Percentiles rank a stretch among this genome's conserved stretches.
These are phyloP conservation scores for Monochamus alternatus DNA, from an alignment of 2,888 invertebrate genomes.

Conservation along the genomic window DNA sequence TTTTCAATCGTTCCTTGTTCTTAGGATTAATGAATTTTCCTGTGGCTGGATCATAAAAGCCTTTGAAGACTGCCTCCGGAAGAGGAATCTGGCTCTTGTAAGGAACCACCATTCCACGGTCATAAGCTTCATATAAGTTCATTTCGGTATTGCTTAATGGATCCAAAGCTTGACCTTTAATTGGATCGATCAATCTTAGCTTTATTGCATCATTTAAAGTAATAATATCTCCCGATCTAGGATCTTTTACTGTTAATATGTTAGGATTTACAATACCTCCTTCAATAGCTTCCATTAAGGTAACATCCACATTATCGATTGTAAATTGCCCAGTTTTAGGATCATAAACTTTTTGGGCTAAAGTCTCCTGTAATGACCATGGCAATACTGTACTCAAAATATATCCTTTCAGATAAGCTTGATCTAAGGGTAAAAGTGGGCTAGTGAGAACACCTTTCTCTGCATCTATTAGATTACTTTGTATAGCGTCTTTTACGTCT, in stretches of 20 bases:
- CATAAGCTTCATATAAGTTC: slow-evolving; percentile 87
- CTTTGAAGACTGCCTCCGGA: slow-evolving; percentile 92
- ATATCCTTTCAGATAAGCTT: slow-evolving; percentile 87
- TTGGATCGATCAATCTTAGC: slow-evolving; percentile 83
- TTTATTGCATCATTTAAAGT: slow-evolving; percentile 86
- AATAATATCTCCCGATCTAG: slow-evolving; percentile 85
- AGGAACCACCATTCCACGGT: slow-evolving; percentile 86
- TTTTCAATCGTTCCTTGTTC: slow-evolving; percentile 85
- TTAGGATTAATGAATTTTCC: slow-evolving; percentile 88
- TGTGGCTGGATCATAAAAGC: slow-evolving; percentile 89
- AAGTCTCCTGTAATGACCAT: slow-evolving; percentile 86
- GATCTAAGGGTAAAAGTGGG: slow-evolving; percentile 82
- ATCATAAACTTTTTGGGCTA: slow-evolving; percentile 87
- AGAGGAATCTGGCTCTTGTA: slow-evolving; percentile 88
- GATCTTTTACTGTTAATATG: slow-evolving; percentile 85
- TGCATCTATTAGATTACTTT: slow-evolving; percentile 80
- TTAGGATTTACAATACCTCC: slow-evolving; percentile 84
- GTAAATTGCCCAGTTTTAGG: slow-evolving; percentile 81
- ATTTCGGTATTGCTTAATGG: slow-evolving; percentile 83
- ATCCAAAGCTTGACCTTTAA: slow-evolving; percentile 85
- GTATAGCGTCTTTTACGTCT: slow-evolving; percentile 80
- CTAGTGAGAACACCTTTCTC: slow-evolving; percentile 80
- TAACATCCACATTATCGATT: slow-evolving; percentile 80
- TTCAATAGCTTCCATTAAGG: slow-evolving; percentile 83
- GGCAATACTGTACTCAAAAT: slow-evolving; percentile 85